A percentile compares a stretch with the other conserved stretches of the same genome.
Conservation (phyloP, 2,888 invertebrate species). For the Euzetes globulus region DNA sequence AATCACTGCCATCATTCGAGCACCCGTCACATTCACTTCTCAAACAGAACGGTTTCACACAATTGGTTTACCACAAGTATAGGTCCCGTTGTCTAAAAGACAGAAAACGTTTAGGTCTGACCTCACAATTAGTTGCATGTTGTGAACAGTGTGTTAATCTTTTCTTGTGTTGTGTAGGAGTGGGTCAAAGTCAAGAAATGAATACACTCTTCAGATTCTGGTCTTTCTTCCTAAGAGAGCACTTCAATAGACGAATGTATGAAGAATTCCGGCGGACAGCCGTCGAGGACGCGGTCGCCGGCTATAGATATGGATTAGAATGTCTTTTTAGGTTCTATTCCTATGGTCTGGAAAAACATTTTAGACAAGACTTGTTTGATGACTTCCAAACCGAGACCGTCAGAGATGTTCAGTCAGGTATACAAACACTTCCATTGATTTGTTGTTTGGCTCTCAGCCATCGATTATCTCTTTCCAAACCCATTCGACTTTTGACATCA, state of each 20-base stretch:
- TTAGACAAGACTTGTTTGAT: conserved; percentile 85
- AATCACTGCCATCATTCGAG: conserved; percentile 79
- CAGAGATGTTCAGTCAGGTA: conserved; percentile 77
- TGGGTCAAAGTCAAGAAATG: conserved; percentile 96
- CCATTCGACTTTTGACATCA: conserved; percentile 35
- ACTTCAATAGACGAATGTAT: conserved; percentile 97
- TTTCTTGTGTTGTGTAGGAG: conserved; percentile 67
- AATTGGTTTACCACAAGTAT: conserved; percentile 94
- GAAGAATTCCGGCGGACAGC: conserved; percentile 86
- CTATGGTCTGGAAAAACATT: conserved; percentile 92
- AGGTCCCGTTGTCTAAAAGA: conserved; percentile 86
- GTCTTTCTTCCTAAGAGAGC: conserved; percentile 97
- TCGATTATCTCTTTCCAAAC: conserved; percentile 33
- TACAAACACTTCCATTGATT: conserved; percentile 25
- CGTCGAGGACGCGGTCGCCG: conserved; percentile 82
- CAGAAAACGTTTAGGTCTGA: conserved; percentile 46
- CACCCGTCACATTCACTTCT: conserved; percentile 92
- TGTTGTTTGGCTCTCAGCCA: too few relatives aligned
- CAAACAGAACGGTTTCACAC: conserved; percentile 93
- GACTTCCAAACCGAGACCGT: conserved; percentile 92
- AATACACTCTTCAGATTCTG: conserved; percentile 98
- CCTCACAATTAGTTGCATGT: background rate
- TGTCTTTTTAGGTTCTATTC: conserved; percentile 89
- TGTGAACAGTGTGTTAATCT: too few relatives aligned
- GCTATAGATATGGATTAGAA: conserved; percentile 66